Base-by-base conservation (phyloP, 2,797 vertebrate species). In the Pyrocephalus nanus region DNA sequence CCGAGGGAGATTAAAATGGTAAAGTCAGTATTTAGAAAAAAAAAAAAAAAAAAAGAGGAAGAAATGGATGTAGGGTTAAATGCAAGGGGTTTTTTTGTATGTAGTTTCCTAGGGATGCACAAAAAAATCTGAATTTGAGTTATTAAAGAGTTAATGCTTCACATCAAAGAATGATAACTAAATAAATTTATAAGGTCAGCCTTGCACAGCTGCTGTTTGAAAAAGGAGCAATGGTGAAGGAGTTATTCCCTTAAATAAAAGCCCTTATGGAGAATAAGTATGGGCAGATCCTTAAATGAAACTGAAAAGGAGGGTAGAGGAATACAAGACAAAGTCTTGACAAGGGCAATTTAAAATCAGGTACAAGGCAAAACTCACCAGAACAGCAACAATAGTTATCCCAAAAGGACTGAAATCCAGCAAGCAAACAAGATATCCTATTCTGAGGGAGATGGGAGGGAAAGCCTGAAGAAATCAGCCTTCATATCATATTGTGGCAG, bases 51-150 rank as follows among this genome's bases (percentile, higher is more conserved):
- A 7, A 69, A 84, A 72, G 15, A 36, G 18, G 17, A 62, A 62
- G 15, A 73, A 54, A 42, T 34, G 4, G 11, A n/a, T 40, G 5
- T 22, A 43, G 4, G 34, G 9, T 36, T 84, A 65, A 71, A 67
- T 2, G 0, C 4, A 48, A 12, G 5, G 5, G 0, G 1, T 0
- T 0, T 10, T 38, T 27, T 88, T 50, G 5, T 6, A 13, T 14
- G 9, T 5, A 6, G 16, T 43, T 11, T 1, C 5, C 18, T 36
- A 34, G 8, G 8, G 23, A 54, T 47, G 23, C 6, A 54, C 15
- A 60, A 51, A 75, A 45, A 54, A 55, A 34, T 22, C 8, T 21
- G 50, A 36, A 65, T 34, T 19, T 22, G 14, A 86, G 26, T 57
- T 81, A 29, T 40, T 84, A 25, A 60, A 42, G 18, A 32, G 23